A percentile compares a stretch with the other conserved stretches of the same genome.
Conservation (phyloP, 2,888 invertebrate species). For the Steinernema carpocapsae region DNA sequence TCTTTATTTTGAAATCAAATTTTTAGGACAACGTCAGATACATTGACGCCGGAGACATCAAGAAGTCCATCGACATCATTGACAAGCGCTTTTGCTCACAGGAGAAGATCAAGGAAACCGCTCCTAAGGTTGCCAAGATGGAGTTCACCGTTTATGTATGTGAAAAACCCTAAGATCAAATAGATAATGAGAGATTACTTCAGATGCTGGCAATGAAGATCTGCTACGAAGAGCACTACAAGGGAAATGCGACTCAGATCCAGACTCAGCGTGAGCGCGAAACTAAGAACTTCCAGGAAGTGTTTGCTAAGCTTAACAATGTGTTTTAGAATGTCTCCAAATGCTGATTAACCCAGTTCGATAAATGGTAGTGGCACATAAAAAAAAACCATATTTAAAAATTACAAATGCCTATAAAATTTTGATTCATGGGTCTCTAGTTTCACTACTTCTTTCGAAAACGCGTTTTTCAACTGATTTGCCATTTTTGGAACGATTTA, state of each 20-base stretch:
- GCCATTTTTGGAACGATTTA: no score
- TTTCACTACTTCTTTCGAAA: no score
- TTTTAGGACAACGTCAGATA: constrained; percentile 21
- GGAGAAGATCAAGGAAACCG: not conserved
- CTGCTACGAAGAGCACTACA: constrained; percentile 31
- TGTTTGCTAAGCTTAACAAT: not conserved
- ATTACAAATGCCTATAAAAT: no score
- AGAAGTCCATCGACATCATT: constrained; percentile 17
- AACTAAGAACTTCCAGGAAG: not conserved
- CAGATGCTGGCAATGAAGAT: constrained; percentile 29
- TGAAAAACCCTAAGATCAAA: not conserved
- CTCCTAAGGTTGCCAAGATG: constrained; percentile 6
- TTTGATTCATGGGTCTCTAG: no score
- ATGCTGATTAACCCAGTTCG: no score
- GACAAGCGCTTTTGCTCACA: constrained; percentile 10
- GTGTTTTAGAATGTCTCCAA: not conserved
- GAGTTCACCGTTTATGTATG: constrained; percentile 23
- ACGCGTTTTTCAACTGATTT: no score
- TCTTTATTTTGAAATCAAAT: not conserved
- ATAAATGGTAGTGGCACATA: no score
- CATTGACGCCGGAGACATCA: not conserved
- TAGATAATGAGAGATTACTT: not conserved
- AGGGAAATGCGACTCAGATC: not conserved
- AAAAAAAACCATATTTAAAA: no score
- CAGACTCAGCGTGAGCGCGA: not conserved